These are phyloP conservation scores for Neopipo cinnamomea DNA, from an alignment of 2,113 vertebrate genomes.

Conservation along the genomic window DNA sequence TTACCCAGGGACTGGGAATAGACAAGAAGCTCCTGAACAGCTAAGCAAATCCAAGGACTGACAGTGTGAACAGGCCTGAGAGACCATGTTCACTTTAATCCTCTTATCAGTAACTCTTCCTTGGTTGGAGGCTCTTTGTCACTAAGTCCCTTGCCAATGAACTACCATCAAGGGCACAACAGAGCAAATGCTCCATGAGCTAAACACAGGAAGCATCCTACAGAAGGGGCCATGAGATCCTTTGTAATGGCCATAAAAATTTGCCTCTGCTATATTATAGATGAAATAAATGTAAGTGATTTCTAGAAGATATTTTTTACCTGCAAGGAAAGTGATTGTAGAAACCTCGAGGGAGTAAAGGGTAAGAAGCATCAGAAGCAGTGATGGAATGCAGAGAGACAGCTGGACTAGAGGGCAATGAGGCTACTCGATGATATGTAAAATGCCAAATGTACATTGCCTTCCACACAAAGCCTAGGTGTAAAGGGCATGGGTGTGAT, in stretches of 20 bases:
- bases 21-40: neutral
- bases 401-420: neutral
- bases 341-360: neutral
- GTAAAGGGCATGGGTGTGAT: neutral
- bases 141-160: neutral
- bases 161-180: neutral
- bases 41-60: neutral
- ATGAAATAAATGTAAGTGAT: neutral
- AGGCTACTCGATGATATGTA: neutral
- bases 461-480: conserved; percentile 2
- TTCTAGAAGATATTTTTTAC: neutral
- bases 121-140: neutral
- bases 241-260: neutral
- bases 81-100: neutral
- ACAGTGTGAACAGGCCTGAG: neutral
- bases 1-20: neutral
- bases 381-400: conserved; percentile 1
- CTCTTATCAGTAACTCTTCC: neutral
- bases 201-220: neutral
- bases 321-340: neutral
- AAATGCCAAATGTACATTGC: conserved; percentile 25
- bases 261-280: neutral
- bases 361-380: neutral
- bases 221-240: neutral
- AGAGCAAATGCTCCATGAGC: neutral